Evolutionary conservation across 2,797 vertebrate species (phyloP), one percentile per base, ranked within the genome.

Genomic region (Coregonus suidteri): DNA sequence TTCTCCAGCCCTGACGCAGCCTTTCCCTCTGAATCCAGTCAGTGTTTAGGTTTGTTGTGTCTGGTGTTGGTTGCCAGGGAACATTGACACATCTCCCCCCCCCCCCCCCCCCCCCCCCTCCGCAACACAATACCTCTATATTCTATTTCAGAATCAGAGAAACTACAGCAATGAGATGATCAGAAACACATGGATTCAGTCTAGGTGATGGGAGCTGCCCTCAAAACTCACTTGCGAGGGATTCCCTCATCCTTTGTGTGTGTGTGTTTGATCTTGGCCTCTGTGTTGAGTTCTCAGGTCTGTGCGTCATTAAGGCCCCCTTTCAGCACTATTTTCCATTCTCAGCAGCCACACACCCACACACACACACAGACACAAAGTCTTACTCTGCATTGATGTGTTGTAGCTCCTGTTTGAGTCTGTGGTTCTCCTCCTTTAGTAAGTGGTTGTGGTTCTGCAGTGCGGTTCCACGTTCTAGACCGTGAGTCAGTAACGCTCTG

Each of bases 341-440:
- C 41, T 14, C 69, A 66, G 7, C 64, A 66, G n/a, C 20, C 64
- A 66, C 73, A 20, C 18, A 54, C 34, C 41, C 53, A 74, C 35
- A 47, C 73, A 30, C 56, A 66, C 41, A 66, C 31, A 34, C 31
- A 34, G 0, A 34, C 31, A 34, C 31, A 34, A n/a, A 77, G 13
- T 90, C 95, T 89, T 93, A 99, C 97, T 96, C 91, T 82, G 87
- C 84, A 62, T 93, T 91, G 73, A 94, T 86, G 0, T 95, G 90
- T 0, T 85, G 91, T 87, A 95, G 96, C 72, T 95, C 90, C 51
- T 73, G 80, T 74, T 86, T 88, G 82, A 98, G 94, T 54, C 88
- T 94, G 83, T 93, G 89, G 88, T 99, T 99, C 88, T 98, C 94
- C 75, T 94, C 91, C 76, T 91, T 89, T 75, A 99, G 92, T 64